Percentiles rank a stretch among this genome's conserved stretches.
These are phyloP conservation scores for Zootermopsis nevadensis DNA, from an alignment of 2,888 invertebrate genomes.

Conservation along the genomic window DNA sequence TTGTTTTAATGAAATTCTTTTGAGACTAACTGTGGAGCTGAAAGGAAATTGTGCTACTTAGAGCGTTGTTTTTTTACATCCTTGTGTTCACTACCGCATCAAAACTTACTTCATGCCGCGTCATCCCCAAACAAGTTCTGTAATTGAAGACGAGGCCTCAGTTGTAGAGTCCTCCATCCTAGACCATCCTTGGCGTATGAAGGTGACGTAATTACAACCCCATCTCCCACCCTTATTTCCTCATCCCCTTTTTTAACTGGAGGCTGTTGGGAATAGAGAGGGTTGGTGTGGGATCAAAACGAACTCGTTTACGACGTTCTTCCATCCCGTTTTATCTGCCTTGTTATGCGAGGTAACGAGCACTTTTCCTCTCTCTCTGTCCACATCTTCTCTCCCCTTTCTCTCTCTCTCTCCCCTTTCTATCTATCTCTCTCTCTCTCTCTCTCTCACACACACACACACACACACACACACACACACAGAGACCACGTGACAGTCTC, in stretches of 20 bases:
- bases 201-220: conserved; percentile 13
- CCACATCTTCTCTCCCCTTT: neutral
- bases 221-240: neutral
- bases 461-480: neutral
- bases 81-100: neutral
- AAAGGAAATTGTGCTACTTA: conserved; percentile 2
- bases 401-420: neutral
- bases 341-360: conserved; percentile 44
- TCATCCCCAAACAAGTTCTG: neutral
- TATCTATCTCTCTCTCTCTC: too few species aligned
- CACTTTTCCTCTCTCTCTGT: neutral
- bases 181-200: neutral
- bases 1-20: neutral
- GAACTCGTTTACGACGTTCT: conserved; percentile 13
- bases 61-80: neutral
- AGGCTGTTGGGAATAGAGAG: neutral
- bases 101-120: neutral
- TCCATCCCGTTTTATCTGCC: conserved; percentile 23
- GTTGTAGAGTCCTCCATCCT: neutral
- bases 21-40: neutral
- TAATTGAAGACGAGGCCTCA: neutral
- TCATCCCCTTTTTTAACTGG: neutral
- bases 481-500: neutral
- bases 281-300: conserved; percentile 5
- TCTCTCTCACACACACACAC: neutral